Percentiles rank a stretch among this genome's conserved stretches.
Conservation (phyloP, 2,888 invertebrate genomes). For the Apamea epomidion region DNA sequence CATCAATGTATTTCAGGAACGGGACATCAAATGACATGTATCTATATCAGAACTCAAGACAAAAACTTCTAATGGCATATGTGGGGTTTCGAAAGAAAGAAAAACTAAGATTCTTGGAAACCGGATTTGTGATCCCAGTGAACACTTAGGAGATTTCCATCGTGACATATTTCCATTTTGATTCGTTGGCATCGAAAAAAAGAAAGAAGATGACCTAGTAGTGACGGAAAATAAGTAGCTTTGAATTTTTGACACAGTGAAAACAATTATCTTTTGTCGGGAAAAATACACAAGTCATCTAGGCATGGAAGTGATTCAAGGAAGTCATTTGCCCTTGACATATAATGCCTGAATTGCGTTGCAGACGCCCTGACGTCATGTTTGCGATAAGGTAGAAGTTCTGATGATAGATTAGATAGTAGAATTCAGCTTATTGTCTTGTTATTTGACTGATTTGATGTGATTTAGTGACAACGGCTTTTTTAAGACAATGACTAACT, state of each 20-base stretch:
- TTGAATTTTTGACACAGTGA: not conserved
- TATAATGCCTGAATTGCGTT: conserved; percentile 46
- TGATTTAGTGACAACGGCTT: not conserved
- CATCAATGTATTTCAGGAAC: conserved; percentile 23
- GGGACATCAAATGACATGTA: not conserved
- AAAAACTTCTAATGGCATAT: not conserved
- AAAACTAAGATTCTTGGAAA: conserved; percentile 12
- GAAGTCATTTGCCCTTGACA: conserved; percentile 40
- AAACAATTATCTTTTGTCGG: not conserved
- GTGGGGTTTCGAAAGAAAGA: not conserved
- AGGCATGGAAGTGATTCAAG: conserved; percentile 24
- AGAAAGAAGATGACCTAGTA: not conserved
- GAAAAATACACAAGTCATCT: conserved; percentile 25
- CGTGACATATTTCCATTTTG: not conserved
- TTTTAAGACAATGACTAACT: conserved; percentile 29
- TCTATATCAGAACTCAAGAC: not conserved
- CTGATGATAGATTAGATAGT: conserved; percentile 50
- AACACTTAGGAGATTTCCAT: not conserved
- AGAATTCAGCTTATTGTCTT: conserved; percentile 29
- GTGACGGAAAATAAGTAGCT: not conserved
- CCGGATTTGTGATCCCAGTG: not conserved
- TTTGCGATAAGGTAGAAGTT: conserved; percentile 23
- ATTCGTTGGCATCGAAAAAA: not conserved
- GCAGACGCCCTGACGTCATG: not conserved
- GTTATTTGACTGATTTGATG: conserved; percentile 15